Evolutionary conservation across 2,113 vertebrate species (phyloP).

Genomic region (Acanthochromis polyacanthus): DNA sequence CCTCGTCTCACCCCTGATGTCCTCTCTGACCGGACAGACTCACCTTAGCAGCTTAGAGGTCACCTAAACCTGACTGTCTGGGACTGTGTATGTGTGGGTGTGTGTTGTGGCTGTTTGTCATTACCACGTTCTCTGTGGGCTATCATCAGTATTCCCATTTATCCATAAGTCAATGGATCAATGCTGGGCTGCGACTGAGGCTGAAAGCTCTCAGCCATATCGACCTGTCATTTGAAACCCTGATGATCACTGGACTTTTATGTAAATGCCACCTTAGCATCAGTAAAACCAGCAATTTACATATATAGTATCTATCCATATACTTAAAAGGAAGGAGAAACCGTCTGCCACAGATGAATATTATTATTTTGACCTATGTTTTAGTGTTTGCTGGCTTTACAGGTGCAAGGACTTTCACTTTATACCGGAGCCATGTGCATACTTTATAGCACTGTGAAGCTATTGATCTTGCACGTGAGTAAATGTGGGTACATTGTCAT

Average conservation of each 20-base stretch:
- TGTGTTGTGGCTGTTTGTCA: conserved; percentile 59
- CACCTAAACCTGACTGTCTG: conserved; percentile 46
- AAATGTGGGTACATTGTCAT: conserved; percentile 59
- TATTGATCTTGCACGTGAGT: conserved; percentile 56
- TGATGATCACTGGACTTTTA: conserved; percentile 72
- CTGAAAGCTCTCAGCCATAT: conserved; percentile 79
- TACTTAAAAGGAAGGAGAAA: conserved; percentile 10
- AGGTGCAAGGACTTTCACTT: conserved; percentile 47
- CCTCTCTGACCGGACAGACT: conserved; percentile 43
- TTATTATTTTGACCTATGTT: conserved; percentile 57
- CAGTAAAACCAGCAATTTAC: conserved; percentile 65
- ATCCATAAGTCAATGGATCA: conserved; percentile 79
- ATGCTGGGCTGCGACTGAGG: conserved; percentile 55
- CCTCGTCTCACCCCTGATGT: conserved; percentile 30
- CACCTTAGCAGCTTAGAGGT: conserved; percentile 63
- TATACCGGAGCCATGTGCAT: conserved; percentile 27
- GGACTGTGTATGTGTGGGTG: not conserved
- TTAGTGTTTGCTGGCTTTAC: conserved; percentile 42
- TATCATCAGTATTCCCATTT: conserved; percentile 72
- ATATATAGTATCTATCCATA: conserved; percentile 23
- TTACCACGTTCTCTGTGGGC: conserved; percentile 63
- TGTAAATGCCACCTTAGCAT: conserved; percentile 71
- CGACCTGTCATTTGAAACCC: conserved; percentile 79
- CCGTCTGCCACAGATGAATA: conserved; percentile 28
- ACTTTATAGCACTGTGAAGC: conserved; percentile 6